phyloP scores from a whole-genome alignment of 2,797 vertebrate species.

The Parauchenoglanis ngamensis region DNA sequence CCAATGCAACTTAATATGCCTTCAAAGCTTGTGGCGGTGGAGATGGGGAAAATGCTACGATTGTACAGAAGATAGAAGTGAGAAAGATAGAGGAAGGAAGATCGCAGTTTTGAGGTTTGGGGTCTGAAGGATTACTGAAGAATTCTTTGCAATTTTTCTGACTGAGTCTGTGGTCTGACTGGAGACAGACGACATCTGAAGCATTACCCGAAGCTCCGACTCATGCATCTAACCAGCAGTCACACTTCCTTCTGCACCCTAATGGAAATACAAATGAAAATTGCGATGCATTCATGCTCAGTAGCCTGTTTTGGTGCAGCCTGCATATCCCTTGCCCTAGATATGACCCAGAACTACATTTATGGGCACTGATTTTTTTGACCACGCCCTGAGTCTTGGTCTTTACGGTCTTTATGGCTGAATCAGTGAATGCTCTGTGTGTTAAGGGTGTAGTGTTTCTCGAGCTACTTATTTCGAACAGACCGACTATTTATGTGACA shows the following conservation, averaged over 20 bases:
- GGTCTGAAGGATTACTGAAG: slow-evolving; percentile 66
- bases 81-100: slow-evolving; percentile 39
- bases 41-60: slow-evolving; percentile 32
- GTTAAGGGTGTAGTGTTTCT: slow-evolving; percentile 31
- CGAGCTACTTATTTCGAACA: neutral
- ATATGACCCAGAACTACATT: slow-evolving; percentile 16
- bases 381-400: neutral
- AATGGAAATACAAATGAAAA: slow-evolving; percentile 25
- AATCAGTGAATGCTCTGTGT: slow-evolving; percentile 2
- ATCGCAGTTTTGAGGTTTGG: slow-evolving; percentile 58
- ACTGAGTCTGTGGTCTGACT: slow-evolving; percentile 63
- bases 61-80: too few relatives aligned
- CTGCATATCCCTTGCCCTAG: neutral
- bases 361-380: neutral
- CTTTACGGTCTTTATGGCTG: neutral
- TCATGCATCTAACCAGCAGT: slow-evolving; percentile 6
- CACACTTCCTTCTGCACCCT: neutral
- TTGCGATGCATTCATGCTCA: neutral
- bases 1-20: neutral
- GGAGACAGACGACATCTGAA: slow-evolving; percentile 57
- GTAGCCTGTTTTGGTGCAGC: neutral
- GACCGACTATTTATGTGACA: neutral
- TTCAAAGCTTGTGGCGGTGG: slow-evolving; percentile 1
- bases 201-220: slow-evolving; percentile 41
- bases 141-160: slow-evolving; percentile 66